phyloP scores from a whole-genome alignment of 2,113 vertebrate species.

The Suncus etruscus region DNA sequence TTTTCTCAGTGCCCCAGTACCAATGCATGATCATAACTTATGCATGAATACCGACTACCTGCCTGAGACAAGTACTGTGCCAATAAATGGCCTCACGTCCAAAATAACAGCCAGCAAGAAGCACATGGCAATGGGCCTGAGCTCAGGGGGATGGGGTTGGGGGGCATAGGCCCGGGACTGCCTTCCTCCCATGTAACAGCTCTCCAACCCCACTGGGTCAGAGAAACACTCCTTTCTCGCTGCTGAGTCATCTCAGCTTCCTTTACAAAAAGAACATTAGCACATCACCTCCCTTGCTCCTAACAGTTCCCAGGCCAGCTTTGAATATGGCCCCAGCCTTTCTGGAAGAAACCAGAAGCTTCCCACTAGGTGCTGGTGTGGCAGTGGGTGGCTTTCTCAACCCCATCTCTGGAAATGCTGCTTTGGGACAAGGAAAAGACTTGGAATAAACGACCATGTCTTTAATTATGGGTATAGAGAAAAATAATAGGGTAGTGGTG shows the following conservation, averaged over 20 bases:
- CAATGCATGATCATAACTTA: conserved; percentile 57
- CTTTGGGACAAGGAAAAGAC: background rate
- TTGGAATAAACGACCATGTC: background rate
- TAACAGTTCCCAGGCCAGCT: conserved; percentile 12
- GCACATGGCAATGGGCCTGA: background rate
- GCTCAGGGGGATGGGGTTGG: background rate
- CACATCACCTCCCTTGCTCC: conserved; percentile 22
- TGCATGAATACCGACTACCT: conserved; percentile 23
- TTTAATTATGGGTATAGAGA: no score
- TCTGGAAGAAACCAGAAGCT: background rate
- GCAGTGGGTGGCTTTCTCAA: background rate
- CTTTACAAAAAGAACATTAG: conserved; percentile 7
- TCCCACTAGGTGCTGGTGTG: background rate
- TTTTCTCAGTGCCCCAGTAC: conserved; percentile 14
- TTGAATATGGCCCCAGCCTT: background rate
- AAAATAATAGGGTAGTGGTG: no score
- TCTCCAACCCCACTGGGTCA: conserved; percentile 68
- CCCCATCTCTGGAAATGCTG: background rate
- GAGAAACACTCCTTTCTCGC: conserved; percentile 36
- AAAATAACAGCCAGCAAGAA: background rate
- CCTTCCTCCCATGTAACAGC: conserved; percentile 30
- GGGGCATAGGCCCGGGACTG: background rate
- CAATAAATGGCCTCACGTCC: conserved; percentile 45
- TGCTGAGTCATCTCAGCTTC: conserved; percentile 72
- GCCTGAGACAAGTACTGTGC: conserved; percentile 36